Evolutionary conservation across 1,140 invertebrate species (phyloP).

Genomic region (Zeugodacus cucurbitae): DNA sequence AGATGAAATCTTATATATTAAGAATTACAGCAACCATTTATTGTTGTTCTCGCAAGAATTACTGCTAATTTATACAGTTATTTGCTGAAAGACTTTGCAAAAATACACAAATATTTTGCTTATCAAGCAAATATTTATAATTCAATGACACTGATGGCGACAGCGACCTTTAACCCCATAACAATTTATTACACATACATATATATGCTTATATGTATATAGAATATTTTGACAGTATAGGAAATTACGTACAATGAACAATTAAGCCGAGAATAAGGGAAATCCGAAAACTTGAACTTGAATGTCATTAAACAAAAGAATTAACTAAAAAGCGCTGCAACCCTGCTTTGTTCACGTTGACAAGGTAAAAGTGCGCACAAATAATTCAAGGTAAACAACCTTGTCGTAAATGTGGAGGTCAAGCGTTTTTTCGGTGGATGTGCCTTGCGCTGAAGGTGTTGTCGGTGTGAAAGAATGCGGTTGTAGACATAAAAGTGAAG

Average conservation of each 20-base stretch:
- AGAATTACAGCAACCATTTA: too few relatives aligned
- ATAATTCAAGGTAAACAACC: conserved; percentile 41
- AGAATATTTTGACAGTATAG: background rate
- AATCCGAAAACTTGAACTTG: conserved; percentile 1
- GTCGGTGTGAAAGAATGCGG: background rate
- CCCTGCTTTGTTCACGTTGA: background rate
- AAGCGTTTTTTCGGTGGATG: background rate
- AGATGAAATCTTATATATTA: too few relatives aligned
- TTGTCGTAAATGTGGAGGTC: background rate
- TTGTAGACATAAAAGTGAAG: background rate
- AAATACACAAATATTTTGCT: background rate
- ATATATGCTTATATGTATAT: background rate
- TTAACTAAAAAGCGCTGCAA: background rate
- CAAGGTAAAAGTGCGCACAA: background rate
- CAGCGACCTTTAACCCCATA: background rate
- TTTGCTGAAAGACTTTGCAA: too few relatives aligned
- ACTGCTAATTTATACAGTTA: too few relatives aligned
- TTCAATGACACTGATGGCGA: background rate
- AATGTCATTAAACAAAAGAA: conserved; percentile 8
- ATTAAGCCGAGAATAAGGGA: background rate
- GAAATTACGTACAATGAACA: background rate
- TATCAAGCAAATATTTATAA: background rate
- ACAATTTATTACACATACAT: background rate
- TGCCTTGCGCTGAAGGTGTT: background rate
- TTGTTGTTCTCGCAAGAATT: too few relatives aligned